phyloP scores from a whole-genome alignment of 2,113 vertebrate species.

The Girardinichthys multiradiatus region DNA sequence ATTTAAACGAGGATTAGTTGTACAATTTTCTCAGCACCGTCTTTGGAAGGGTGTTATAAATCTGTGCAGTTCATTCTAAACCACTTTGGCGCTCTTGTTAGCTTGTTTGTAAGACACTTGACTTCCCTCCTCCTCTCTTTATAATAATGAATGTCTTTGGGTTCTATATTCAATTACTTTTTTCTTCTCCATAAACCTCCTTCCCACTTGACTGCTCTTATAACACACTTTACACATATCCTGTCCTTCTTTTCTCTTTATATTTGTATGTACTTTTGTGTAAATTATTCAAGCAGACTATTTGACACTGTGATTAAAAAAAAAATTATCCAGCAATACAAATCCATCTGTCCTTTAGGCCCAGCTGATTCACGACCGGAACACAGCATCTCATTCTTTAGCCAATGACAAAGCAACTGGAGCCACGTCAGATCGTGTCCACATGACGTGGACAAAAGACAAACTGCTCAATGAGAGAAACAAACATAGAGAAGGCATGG shows the following conservation, averaged over 20 bases:
- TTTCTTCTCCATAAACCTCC: neutral
- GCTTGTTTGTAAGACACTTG: too few species aligned
- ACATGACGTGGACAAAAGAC: slow-evolving; percentile 99
- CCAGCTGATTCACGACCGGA: slow-evolving; percentile 91
- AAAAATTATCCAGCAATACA: neutral
- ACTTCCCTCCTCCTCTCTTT: too few species aligned
- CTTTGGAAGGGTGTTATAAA: too few species aligned
- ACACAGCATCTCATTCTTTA: slow-evolving; percentile 83
- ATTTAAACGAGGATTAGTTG: too few species aligned
- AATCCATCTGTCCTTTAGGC: slow-evolving; percentile 74
- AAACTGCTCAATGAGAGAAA: slow-evolving; percentile 86
- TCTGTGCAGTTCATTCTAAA: too few species aligned
- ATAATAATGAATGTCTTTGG: too few species aligned
- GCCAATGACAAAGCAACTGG: slow-evolving; percentile 59
- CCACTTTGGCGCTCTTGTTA: too few species aligned
- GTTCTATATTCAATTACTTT: neutral
- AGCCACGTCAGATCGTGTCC: slow-evolving; percentile 81
- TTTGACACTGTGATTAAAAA: neutral
- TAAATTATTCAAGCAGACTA: neutral
- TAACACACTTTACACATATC: neutral
- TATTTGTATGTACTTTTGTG: neutral
- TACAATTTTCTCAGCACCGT: too few species aligned
- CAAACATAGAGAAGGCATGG: slow-evolving; percentile 82
- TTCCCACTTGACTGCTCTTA: neutral
- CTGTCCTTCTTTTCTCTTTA: neutral